phyloP scores from a whole-genome alignment of 2,888 invertebrate species.

The Chaetogeoica ovagalla region DNA sequence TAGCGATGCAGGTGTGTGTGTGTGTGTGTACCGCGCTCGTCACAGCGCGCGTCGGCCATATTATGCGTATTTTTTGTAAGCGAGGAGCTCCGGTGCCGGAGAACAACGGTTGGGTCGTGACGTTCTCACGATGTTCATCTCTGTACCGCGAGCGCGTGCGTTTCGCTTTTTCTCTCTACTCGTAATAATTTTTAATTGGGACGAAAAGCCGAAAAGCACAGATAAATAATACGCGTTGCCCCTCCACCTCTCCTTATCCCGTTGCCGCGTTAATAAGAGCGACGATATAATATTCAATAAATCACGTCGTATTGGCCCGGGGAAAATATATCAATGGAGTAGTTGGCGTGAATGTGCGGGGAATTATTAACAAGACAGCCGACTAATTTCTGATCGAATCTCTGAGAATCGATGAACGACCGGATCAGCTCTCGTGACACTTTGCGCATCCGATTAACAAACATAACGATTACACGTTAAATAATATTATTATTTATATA shows the following conservation, averaged over 20 bases:
- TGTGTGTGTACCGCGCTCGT: too few relatives aligned
- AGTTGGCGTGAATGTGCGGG: too few relatives aligned
- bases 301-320: conserved; percentile 1
- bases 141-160: not conserved
- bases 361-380: too few relatives aligned
- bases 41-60: not conserved
- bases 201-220: conserved; percentile 35
- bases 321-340: too few relatives aligned
- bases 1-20: too few relatives aligned
- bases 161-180: not conserved
- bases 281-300: conserved; percentile 20
- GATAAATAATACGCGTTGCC: conserved; percentile 23
- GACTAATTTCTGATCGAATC: too few relatives aligned
- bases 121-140: conserved; percentile 50
- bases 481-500: too few relatives aligned
- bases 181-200: conserved; percentile 33
- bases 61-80: not conserved
- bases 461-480: too few relatives aligned
- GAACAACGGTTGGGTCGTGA: conserved; percentile 29
- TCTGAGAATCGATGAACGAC: not conserved
- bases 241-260: too few relatives aligned
- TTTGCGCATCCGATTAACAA: too few relatives aligned
- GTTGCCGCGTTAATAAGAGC: not conserved
- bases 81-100: not conserved
- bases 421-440: too few relatives aligned